Base-by-base conservation (phyloP, 2,113 vertebrate genomes). In the Thymallus thymallus region DNA sequence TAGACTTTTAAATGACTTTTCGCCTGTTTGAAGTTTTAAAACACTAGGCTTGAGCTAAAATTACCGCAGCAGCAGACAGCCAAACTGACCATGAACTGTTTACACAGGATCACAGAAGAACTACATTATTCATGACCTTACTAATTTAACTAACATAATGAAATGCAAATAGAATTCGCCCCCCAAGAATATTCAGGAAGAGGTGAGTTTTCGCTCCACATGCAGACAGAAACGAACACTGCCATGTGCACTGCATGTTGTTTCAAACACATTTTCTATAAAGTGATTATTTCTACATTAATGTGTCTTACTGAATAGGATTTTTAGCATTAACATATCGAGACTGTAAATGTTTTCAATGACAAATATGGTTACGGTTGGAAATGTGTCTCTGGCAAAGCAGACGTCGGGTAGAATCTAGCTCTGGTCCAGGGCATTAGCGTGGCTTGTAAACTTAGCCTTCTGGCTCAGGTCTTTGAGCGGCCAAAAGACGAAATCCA, bases 1-100 rank as follows among this genome's bases (percentile, higher is more conserved):
- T 76, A 80, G 70, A 74, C 70, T 72, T 76, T 83, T 77, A 72
- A 66, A 74, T 75, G 76, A 41, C 35, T 74, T 85, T 84, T 71
- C n/a, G 75, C 68, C 72, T 75, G 76, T 84, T 84, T 84, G 82
- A 86, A 83, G 82, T 83, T 78, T 82, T 5, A 60, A 77, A 78
- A 79, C 76, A 71, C 72, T 72, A 51, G 63, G 71, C 73, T 79
- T 79, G 58, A 72, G 56, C 69, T 81, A 75, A 62, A 84, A 80
- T 79, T 80, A 73, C 69, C 68, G 75, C 75, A 74, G 76, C 78
- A 71, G 58, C 79, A 76, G 63, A 64, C 75, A 75, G 75, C 63
- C 83, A 81, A 82, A 82, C 72, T 76, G 78, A 60, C 75, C 76
- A 64, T 79, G 79, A 80, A 87, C 74, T 73, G 73, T 75, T 63